phyloP scores from a whole-genome alignment of 2,888 invertebrate genomes.

The Melieria crassipennis region DNA sequence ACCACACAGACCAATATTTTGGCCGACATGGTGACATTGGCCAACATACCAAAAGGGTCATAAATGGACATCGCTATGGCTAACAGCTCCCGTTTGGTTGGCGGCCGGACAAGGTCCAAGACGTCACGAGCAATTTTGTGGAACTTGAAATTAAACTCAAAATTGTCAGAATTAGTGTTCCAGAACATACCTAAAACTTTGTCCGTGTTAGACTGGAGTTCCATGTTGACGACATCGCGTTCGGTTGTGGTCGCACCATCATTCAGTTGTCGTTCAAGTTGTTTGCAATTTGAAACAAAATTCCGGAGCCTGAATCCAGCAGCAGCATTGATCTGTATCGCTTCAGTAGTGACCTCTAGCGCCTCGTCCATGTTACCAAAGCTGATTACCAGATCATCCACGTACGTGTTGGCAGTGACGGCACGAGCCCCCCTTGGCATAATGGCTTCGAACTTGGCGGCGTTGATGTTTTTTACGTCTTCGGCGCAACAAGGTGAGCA shows the following conservation, averaged over 20 bases:
- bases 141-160: conserved; percentile 6
- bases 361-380: conserved; percentile 49
- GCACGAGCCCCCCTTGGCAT: conserved; percentile 37
- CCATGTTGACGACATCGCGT: not conserved
- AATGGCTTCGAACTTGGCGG: conserved; percentile 28
- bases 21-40: conserved; percentile 19
- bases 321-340: conserved; percentile 5
- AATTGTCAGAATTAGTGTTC: not conserved
- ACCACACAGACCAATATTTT: conserved; percentile 25
- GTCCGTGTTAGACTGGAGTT: conserved; percentile 4
- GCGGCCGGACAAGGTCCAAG: not conserved
- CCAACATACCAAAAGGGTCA: conserved; percentile 37
- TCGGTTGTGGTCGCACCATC: not conserved
- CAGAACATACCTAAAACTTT: conserved; percentile 10
- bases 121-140: not conserved
- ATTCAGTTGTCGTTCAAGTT: not conserved
- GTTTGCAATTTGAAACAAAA: conserved; percentile 7
- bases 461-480: conserved; percentile 49
- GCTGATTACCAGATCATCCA: conserved; percentile 42
- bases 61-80: conserved; percentile 41
- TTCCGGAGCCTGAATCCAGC: conserved; percentile 8
- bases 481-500: no score
- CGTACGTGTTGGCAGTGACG: conserved; percentile 38
- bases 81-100: conserved; percentile 36
- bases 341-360: not conserved